phyloP scores from a whole-genome alignment of 35 echinoderm and acorn worm genomes.

The Ophioderma brevispina region DNA sequence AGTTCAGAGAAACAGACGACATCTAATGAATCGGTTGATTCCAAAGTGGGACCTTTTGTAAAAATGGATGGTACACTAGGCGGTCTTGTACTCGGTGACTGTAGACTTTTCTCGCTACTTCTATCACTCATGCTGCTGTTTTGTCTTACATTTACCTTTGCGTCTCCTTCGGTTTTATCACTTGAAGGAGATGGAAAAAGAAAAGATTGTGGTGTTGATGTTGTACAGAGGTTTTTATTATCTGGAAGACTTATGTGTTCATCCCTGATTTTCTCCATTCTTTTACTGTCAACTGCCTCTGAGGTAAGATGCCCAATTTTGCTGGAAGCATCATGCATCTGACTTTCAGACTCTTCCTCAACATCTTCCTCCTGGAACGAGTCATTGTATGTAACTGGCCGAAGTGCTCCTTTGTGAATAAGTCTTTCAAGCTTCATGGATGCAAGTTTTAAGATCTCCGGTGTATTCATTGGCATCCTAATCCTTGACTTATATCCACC shows the following conservation, averaged over 20 bases:
- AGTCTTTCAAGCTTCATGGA: neutral
- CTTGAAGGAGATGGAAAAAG: neutral
- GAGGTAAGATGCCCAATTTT: neutral
- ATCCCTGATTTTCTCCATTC: neutral
- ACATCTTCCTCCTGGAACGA: neutral
- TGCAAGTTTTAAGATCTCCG: neutral
- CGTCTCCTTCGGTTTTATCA: neutral
- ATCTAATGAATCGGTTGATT: neutral
- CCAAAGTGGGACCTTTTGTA: neutral
- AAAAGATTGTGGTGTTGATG: neutral
- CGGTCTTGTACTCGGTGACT: neutral
- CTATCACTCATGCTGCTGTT: neutral
- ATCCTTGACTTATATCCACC: neutral
- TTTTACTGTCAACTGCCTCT: neutral
- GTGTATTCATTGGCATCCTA: neutral
- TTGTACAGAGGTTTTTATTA: neutral
- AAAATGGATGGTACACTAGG: slow-evolving; percentile 1
- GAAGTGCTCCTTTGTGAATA: neutral
- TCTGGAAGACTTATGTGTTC: slow-evolving; percentile 2
- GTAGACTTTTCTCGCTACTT: neutral
- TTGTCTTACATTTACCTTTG: neutral
- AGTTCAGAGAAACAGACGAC: neutral
- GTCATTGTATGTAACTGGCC: neutral
- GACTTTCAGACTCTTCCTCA: neutral
- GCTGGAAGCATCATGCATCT: neutral